Evolutionary conservation across 2,113 vertebrate genomes (phyloP).

Genomic region (Lycaon pictus): DNA sequence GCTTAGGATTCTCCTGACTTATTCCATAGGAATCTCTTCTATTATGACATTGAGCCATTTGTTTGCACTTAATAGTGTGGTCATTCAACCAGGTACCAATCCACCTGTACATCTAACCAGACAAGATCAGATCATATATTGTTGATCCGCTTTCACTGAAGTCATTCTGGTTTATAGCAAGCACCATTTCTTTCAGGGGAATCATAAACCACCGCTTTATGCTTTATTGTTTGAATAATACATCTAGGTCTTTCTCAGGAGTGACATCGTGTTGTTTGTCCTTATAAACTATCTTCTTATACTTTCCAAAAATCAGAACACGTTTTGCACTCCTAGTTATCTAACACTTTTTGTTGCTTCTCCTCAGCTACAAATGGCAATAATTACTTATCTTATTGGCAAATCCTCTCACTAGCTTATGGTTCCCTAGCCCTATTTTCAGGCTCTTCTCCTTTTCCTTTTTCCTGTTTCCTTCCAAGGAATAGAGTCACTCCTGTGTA

Average conservation of each 20-base stretch:
- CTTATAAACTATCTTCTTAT: not conserved
- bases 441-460: not conserved
- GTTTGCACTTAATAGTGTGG: not conserved
- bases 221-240: conserved; percentile 31
- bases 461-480: conserved; percentile 13
- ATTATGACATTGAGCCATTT: not conserved
- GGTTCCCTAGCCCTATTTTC: not conserved
- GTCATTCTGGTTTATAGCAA: not conserved
- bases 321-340: conserved; percentile 11
- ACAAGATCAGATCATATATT: not conserved
- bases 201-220: not conserved
- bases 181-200: not conserved
- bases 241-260: conserved; percentile 27
- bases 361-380: not conserved
- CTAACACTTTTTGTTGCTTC: not conserved
- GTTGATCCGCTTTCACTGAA: not conserved
- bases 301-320: conserved; percentile 45
- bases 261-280: not conserved
- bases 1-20: not conserved
- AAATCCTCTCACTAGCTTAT: not conserved
- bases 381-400: not conserved
- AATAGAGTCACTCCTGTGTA: not conserved
- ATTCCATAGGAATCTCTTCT: not conserved
- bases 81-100: not conserved
- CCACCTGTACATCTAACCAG: not conserved